A percentile compares a stretch with the other conserved stretches of the same genome.
Conservation (phyloP, 2,797 vertebrate genomes). For the Xenentodon cancila region DNA sequence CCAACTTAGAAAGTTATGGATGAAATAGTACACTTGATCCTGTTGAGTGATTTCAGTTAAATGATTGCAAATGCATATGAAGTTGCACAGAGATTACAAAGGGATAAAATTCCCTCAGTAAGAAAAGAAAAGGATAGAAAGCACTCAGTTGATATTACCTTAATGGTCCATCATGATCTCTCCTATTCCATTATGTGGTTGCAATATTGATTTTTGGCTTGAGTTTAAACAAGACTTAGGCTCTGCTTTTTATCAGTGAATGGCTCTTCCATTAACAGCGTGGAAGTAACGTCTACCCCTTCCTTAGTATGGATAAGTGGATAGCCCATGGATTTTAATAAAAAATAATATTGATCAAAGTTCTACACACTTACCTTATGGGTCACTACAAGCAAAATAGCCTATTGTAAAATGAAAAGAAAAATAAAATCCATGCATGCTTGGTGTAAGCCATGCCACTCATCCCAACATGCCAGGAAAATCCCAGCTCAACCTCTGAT, state of each 20-base stretch:
- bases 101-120: slow-evolving; percentile 1
- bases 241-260: slow-evolving; percentile 39
- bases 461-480: slow-evolving; percentile 32
- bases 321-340: background rate
- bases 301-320: background rate
- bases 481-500: slow-evolving; percentile 46
- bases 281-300: slow-evolving; percentile 6
- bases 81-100: background rate
- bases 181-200: slow-evolving; percentile 51
- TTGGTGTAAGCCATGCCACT: slow-evolving; percentile 39
- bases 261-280: slow-evolving; percentile 39
- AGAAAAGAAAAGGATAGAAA: slow-evolving; percentile 35
- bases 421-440: slow-evolving; percentile 7
- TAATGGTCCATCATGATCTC: slow-evolving; percentile 59
- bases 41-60: slow-evolving; percentile 1
- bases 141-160: slow-evolving; percentile 40
- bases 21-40: no score
- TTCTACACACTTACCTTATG: background rate
- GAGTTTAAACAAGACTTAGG: slow-evolving; percentile 45
- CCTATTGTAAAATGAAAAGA: background rate
- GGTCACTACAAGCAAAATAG: background rate
- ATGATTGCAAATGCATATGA: background rate
- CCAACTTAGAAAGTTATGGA: no score
- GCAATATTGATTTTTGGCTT: slow-evolving; percentile 59
- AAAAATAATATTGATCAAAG: background rate